These are phyloP conservation scores for Seriola aureovittata DNA, from an alignment of 2,113 vertebrate species.

Conservation along the genomic window DNA sequence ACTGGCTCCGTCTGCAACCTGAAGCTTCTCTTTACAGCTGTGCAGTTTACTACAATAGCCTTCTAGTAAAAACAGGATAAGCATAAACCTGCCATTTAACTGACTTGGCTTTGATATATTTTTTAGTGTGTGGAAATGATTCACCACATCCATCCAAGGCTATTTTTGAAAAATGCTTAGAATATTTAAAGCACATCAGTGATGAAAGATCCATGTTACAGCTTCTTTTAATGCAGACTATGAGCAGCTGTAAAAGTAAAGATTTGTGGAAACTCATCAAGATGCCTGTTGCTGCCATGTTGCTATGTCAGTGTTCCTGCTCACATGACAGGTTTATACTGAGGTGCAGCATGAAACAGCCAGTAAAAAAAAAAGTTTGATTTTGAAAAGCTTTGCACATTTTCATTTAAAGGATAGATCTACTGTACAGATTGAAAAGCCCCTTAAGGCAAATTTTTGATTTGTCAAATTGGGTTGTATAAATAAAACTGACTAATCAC, in stretches of 20 bases:
- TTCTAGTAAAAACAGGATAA: neutral
- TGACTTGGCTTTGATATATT: no score
- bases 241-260: neutral
- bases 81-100: neutral
- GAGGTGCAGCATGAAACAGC: neutral
- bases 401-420: no score
- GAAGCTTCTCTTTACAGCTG: neutral
- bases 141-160: no score
- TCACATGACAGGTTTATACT: neutral
- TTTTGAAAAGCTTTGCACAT: neutral
- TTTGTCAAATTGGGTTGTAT: no score
- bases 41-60: neutral
- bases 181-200: no score
- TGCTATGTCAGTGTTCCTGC: neutral
- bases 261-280: neutral
- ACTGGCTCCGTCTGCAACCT: neutral
- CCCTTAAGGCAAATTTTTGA: no score
- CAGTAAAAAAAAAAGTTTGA: neutral
- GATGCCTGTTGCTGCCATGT: constrained; percentile 10
- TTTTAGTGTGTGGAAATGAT: no score
- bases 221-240: no score
- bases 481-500: no score
- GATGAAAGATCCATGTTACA: no score
- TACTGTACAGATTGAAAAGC: no score
- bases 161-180: no score